Evolutionary conservation across 2,797 vertebrate species (phyloP).

Genomic region (Takifugu ocellatus): DNA sequence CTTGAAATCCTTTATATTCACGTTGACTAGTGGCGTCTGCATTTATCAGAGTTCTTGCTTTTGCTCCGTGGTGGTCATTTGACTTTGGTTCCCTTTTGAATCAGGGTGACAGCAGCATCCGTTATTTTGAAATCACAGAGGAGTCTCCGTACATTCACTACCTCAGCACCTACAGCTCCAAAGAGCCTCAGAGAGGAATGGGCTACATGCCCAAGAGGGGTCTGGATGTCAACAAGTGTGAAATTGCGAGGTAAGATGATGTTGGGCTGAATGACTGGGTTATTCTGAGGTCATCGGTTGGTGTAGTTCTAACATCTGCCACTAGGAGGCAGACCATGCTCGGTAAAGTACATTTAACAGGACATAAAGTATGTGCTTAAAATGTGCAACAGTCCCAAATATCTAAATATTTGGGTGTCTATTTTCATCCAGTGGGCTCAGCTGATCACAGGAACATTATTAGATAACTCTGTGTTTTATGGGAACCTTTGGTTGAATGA

Average conservation of each 20-base stretch:
- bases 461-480: neutral
- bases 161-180: constrained; percentile 92
- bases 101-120: constrained; percentile 96
- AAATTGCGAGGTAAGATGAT: constrained; percentile 87
- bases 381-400: neutral
- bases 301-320: constrained; percentile 26
- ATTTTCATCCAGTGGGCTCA: no score
- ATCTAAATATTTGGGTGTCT: no score
- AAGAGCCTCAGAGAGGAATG: constrained; percentile 97
- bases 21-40: no score
- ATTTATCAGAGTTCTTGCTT: neutral
- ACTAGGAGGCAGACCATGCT: constrained; percentile 52
- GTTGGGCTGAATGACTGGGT: neutral
- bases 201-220: constrained; percentile 98
- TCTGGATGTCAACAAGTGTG: constrained; percentile 96
- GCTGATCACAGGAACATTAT: no score
- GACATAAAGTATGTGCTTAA: neutral
- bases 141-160: constrained; percentile 95
- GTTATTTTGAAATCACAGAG: constrained; percentile 97
- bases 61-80: neutral
- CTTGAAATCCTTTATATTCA: no score
- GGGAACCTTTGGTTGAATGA: no score
- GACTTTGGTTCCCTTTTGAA: neutral
- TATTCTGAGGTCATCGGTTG: neutral
- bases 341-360: neutral